phyloP scores from a whole-genome alignment of 2,113 vertebrate genomes.

The Labrus mixtus region DNA sequence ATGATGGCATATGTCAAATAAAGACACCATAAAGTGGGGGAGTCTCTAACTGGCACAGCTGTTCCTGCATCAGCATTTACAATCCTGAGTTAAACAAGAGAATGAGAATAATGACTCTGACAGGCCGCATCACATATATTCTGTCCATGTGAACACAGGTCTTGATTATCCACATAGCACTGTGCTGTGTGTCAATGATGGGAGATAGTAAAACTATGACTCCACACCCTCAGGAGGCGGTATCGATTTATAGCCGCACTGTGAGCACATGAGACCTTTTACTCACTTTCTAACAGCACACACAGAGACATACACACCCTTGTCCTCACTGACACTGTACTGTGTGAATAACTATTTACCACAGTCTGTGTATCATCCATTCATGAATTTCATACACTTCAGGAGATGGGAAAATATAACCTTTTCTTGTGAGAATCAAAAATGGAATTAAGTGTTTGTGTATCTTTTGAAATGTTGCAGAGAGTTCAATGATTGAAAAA shows the following conservation, averaged over 20 bases:
- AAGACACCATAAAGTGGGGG: constrained; percentile 29
- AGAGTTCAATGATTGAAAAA: constrained; percentile 15
- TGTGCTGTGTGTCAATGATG: constrained; percentile 44
- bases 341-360: constrained; percentile 15
- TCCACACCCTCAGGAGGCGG: constrained; percentile 31
- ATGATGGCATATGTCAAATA: constrained; percentile 44
- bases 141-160: not conserved
- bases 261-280: constrained; percentile 53
- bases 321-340: not conserved
- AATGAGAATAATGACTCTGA: constrained; percentile 18
- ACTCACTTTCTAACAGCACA: constrained; percentile 19
- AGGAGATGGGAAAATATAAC: not conserved
- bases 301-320: not conserved
- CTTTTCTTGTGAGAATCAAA: constrained; percentile 14
- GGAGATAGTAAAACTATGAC: constrained; percentile 56
- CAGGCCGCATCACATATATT: not conserved
- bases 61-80: constrained; percentile 26
- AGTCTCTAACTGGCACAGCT: constrained; percentile 25
- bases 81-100: constrained; percentile 1
- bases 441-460: not conserved
- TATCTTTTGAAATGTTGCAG: not conserved
- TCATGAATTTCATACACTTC: constrained; percentile 16
- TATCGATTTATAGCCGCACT: constrained; percentile 53
- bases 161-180: not conserved
- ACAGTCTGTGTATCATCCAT: constrained; percentile 18